phyloP scores from a whole-genome alignment of 2,888 invertebrate genomes.

The Merodon equestris region DNA sequence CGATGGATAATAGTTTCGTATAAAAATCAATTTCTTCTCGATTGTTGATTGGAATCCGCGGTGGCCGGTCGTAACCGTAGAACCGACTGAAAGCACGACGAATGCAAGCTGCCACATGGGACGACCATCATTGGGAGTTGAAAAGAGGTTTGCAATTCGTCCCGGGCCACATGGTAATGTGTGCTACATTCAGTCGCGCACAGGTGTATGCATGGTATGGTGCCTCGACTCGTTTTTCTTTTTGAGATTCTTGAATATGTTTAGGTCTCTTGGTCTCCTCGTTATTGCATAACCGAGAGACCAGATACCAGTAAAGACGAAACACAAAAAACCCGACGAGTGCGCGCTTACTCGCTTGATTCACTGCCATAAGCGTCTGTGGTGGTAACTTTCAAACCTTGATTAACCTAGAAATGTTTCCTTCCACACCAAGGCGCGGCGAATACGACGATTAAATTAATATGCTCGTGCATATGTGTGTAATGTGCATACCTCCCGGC shows the following conservation, averaged over 20 bases:
- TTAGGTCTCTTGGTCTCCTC: slow-evolving; percentile 14
- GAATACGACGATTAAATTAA: background rate
- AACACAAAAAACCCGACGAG: slow-evolving; percentile 42
- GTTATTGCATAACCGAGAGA: slow-evolving; percentile 56
- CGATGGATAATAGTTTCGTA: slow-evolving; percentile 47
- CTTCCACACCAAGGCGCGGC: slow-evolving; percentile 39
- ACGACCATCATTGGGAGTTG: slow-evolving; percentile 31
- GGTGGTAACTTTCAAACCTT: slow-evolving; percentile 64
- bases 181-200: slow-evolving; percentile 44
- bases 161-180: slow-evolving; percentile 48
- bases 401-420: slow-evolving; percentile 66
- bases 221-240: slow-evolving; percentile 4
- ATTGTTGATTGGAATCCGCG: slow-evolving; percentile 59
- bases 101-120: background rate
- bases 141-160: slow-evolving; percentile 44
- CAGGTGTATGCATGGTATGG: slow-evolving; percentile 47
- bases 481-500: background rate
- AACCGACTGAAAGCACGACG: too few species aligned
- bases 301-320: slow-evolving; percentile 24
- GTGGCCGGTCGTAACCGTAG: too few species aligned
- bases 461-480: background rate
- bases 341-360: too few species aligned
- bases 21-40: slow-evolving; percentile 56
- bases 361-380: background rate
- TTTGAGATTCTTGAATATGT: slow-evolving; percentile 51